Conservation (phyloP, 2,113 vertebrate species). For the Thermophis baileyi region DNA sequence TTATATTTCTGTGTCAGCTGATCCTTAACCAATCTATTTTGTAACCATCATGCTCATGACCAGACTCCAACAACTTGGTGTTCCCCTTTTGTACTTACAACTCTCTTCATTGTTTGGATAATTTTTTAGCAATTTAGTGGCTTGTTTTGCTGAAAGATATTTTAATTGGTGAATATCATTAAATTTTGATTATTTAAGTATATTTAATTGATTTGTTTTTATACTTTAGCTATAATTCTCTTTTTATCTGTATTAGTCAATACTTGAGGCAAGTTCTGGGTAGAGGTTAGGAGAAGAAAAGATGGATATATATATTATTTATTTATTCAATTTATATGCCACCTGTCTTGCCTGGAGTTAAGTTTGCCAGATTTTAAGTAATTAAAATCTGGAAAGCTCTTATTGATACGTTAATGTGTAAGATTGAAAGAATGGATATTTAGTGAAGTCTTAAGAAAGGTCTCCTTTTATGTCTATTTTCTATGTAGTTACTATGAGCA, state of each 20-base stretch:
- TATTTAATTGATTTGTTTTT: not conserved
- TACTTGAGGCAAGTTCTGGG: not conserved
- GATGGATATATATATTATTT: not conserved
- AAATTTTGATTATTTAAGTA: not conserved
- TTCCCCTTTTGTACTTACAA: not conserved
- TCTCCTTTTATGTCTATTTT: not conserved
- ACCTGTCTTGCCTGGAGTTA: not conserved
- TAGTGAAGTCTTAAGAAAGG: not conserved
- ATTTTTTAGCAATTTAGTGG: not conserved
- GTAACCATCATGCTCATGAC: not conserved
- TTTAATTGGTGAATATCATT: not conserved
- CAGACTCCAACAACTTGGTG: not conserved
- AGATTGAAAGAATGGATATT: not conserved
- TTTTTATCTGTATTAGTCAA: not conserved
- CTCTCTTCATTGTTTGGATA: not conserved
- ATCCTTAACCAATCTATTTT: accelerated
- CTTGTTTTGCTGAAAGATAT: not conserved
- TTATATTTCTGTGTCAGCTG: not conserved
- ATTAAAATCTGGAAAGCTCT: not conserved
- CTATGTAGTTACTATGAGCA: not conserved
- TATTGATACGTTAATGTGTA: not conserved
- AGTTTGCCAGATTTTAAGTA: not conserved
- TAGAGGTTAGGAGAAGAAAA: not conserved
- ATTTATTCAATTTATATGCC: not conserved
- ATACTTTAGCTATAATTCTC: not conserved